These are phyloP conservation scores for Coendou prehensilis DNA, from an alignment of 2,797 vertebrate species.

Conservation along the genomic window DNA sequence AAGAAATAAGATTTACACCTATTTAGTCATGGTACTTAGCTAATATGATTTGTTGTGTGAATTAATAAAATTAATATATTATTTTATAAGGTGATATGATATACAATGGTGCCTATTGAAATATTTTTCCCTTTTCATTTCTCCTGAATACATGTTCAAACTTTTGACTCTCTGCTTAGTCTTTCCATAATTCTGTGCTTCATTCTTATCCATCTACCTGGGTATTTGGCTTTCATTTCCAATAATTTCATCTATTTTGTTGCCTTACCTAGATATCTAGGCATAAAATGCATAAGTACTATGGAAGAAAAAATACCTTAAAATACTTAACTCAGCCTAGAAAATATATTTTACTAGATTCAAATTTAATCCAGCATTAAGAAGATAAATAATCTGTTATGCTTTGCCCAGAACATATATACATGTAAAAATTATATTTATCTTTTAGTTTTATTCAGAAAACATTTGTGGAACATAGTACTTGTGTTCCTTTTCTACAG, in stretches of 20 bases:
- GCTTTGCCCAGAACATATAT: neutral
- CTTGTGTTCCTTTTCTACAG: neutral
- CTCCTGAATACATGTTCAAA: neutral
- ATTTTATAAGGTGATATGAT: neutral
- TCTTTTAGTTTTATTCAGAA: neutral
- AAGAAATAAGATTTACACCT: neutral
- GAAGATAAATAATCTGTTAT: neutral
- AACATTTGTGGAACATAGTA: neutral
- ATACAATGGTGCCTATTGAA: neutral
- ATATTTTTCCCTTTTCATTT: neutral
- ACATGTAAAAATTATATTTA: neutral
- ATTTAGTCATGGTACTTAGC: neutral
- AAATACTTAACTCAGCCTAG: neutral
- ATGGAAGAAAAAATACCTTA: neutral
- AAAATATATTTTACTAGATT: slow-evolving; percentile 26
- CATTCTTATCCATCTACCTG: neutral
- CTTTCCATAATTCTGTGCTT: neutral
- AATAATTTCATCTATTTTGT: neutral
- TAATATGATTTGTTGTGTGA: neutral
- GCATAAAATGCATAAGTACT: neutral
- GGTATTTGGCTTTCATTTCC: neutral
- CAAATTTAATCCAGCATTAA: neutral
- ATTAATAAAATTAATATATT: neutral
- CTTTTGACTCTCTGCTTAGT: neutral
- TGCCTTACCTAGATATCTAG: neutral